Percentiles rank a stretch among this genome's conserved stretches.
Conservation (phyloP, 2,113 vertebrate species). For the Onychorhynchus coronatus region DNA sequence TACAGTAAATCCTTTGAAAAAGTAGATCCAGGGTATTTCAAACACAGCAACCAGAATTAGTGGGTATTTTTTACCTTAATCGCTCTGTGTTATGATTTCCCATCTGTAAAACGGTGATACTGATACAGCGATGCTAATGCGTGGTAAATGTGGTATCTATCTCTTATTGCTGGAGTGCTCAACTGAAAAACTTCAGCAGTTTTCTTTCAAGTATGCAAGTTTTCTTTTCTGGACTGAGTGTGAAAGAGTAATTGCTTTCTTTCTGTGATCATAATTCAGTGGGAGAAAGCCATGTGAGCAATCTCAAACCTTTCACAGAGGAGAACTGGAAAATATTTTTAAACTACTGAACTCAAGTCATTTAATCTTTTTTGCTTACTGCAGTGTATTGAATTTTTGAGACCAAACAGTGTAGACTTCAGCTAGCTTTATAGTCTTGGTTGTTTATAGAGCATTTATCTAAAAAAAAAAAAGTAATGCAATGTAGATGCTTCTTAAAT, state of each 20-base stretch:
- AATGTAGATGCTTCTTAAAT: background rate
- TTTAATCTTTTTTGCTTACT: constrained; percentile 39
- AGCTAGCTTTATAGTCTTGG: background rate
- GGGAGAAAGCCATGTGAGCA: constrained; percentile 24
- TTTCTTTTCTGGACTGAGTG: background rate
- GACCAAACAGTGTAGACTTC: background rate
- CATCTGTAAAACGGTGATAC: background rate
- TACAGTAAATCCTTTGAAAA: background rate
- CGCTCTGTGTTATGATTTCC: background rate
- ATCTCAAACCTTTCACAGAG: background rate
- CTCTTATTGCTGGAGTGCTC: background rate
- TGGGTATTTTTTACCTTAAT: background rate
- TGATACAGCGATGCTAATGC: background rate
- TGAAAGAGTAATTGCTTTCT: constrained; percentile 33
- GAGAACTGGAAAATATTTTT: constrained; percentile 51
- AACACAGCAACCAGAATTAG: background rate
- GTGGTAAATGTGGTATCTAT: background rate
- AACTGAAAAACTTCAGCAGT: background rate
- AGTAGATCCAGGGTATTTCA: background rate
- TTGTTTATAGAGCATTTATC: constrained; percentile 4
- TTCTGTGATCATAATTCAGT: constrained; percentile 5
- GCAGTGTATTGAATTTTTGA: constrained; percentile 32
- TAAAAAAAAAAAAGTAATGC: background rate
- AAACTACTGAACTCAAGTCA: constrained; percentile 24
- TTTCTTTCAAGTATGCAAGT: background rate